Base-by-base conservation (phyloP, 2,113 vertebrate genomes). In the Beaufortia kweichowensis region DNA sequence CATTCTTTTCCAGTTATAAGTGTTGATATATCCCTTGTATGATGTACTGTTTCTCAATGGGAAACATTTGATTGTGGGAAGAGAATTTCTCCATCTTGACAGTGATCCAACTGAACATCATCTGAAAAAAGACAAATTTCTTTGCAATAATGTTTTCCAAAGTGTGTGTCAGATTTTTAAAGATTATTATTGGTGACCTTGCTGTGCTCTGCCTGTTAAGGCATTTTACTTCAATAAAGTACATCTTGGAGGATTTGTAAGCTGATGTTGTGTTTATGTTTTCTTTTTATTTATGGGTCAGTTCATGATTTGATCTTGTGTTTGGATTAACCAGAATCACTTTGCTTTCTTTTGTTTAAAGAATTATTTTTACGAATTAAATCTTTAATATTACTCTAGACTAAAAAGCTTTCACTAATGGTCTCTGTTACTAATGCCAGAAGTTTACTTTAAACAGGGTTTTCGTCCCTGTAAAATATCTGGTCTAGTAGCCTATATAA, bases 191-290 rank as follows among this genome's bases (percentile, higher is more conserved):
- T 69, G 43, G 50, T 89, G 73, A 61, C 86, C 85, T 81, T 76
- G 89, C 87, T 88, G 86, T 88, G 69, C 80, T 81, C 75, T 86
- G 73, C 82, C 83, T 89, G 78, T 82, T 62, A n/a, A 78, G 66
- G 85, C 85, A 89, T 92, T 92, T 90, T 91, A 91, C 86, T 90
- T 90, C 86, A 95, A 95, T 95, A 95, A 96, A 95, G 90, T 73
- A 86, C 90, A 91, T 92, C 92, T 90, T 88, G 89, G 61, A 82
- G 89, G 70, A 66, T 76, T 83, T 83, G 72, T 79, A 75, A 77
- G 65, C 60, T 79, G 56, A 43, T 77, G 57, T 78, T 19, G 15
- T 53, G 48, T 53, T 15, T 29, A 35, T 79, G 10, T 76, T 23
- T 14, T 80, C 28, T 68, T 65, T 57, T 57, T 61, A 24, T 28